Conservation (phyloP, 2,797 vertebrate species). For the Rhynchonycteris naso region DNA sequence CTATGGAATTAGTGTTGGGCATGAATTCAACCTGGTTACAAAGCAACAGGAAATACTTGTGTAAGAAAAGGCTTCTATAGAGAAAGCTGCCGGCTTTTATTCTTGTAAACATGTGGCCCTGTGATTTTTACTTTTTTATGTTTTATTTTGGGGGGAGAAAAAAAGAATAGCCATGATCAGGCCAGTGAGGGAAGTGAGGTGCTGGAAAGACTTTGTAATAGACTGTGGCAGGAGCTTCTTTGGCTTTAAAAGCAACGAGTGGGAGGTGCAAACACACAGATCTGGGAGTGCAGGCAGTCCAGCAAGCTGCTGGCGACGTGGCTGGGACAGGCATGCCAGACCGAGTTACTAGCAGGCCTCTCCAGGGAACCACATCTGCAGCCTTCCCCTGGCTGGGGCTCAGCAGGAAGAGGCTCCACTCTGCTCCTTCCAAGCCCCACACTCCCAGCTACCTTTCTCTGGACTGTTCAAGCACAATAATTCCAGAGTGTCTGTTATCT, state of each 20-base stretch:
- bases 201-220: neutral
- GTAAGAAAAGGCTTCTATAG: neutral
- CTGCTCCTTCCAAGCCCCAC: neutral
- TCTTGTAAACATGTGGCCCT: neutral
- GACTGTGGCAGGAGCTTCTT: neutral
- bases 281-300: neutral
- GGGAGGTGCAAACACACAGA: neutral
- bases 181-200: slow-evolving; percentile 3
- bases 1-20: neutral
- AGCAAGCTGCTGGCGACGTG: neutral
- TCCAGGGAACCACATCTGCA: neutral
- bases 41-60: neutral
- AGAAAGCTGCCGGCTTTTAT: neutral
- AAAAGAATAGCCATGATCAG: neutral
- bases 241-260: neutral
- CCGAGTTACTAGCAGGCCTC: neutral
- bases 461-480: no score
- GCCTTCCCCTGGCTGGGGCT: neutral
- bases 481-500: neutral
- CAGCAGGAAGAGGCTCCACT: neutral
- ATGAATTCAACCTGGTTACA: neutral
- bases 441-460: neutral
- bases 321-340: neutral
- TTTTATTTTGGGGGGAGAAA: neutral
- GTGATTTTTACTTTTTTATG: neutral